A percentile compares a stretch with the other conserved stretches of the same genome.
Conservation (phyloP, 2,797 vertebrate species). For the Gastrophryne carolinensis region DNA sequence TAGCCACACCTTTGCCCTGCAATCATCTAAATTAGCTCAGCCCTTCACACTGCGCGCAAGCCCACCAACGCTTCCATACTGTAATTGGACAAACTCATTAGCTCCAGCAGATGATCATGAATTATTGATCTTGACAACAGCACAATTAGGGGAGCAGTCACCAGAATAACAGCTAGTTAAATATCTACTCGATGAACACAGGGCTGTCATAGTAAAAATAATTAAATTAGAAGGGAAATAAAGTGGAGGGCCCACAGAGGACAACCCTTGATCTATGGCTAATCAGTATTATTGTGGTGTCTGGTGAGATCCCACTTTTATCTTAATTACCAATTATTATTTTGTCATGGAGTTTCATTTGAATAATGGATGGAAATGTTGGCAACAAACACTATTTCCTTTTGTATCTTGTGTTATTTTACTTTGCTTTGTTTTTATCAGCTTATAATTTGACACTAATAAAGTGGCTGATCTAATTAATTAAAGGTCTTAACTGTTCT, state of each 20-base stretch:
- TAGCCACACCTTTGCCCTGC: constrained; percentile 49
- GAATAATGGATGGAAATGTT: constrained; percentile 41
- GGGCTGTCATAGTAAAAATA: constrained; percentile 45
- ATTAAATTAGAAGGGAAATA: constrained; percentile 50
- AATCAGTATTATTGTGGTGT: constrained; percentile 52
- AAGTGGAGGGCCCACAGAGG: constrained; percentile 27
- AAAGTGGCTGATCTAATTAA: constrained; percentile 19
- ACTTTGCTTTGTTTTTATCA: constrained; percentile 24
- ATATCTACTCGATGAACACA: constrained; percentile 43
- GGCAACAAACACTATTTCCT: constrained; percentile 21
- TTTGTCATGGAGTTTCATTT: constrained; percentile 45
- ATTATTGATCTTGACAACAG: constrained; percentile 54
- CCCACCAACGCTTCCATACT: constrained; percentile 23
- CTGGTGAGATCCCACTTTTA: constrained; percentile 45
- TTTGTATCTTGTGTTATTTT: not conserved
- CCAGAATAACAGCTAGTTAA: constrained; percentile 50
- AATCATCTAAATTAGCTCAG: constrained; percentile 52
- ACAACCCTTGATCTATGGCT: constrained; percentile 52
- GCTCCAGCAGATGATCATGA: constrained; percentile 47
- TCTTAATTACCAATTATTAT: constrained; percentile 51
- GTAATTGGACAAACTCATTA: constrained; percentile 53
- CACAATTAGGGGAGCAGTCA: constrained; percentile 51
- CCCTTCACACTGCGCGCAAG: constrained; percentile 33
- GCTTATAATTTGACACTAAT: constrained; percentile 30
- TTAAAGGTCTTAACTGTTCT: constrained; percentile 8